These are phyloP conservation scores for Eristalis tenax DNA, from an alignment of 2,888 invertebrate species.

Conservation along the genomic window DNA sequence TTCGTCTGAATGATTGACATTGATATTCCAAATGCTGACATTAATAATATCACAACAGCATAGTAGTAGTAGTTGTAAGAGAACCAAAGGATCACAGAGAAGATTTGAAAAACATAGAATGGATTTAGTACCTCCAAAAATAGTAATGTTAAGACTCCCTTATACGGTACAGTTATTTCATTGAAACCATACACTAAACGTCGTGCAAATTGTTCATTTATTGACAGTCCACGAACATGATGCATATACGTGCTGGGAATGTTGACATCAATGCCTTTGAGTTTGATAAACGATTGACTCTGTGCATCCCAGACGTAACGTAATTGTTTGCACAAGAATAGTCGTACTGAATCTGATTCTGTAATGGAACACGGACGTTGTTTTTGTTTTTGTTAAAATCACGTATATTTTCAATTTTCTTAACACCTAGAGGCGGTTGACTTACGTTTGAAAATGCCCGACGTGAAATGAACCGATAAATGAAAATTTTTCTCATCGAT, in stretches of 20 bases:
- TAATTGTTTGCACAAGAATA: conserved; percentile 92
- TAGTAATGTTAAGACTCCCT: conserved; percentile 87
- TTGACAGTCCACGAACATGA: conserved; percentile 77
- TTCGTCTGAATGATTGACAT: conserved; percentile 92
- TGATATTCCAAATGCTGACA: conserved; percentile 92
- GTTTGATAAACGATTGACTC: conserved; percentile 85
- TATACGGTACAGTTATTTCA: conserved; percentile 91
- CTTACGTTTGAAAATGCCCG: conserved; percentile 80
- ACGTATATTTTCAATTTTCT: neutral
- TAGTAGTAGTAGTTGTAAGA: conserved; percentile 95
- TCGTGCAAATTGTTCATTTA: conserved; percentile 81
- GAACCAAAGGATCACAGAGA: conserved; percentile 94
- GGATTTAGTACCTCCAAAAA: conserved; percentile 94
- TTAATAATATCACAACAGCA: conserved; percentile 91
- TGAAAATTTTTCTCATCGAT: conserved; percentile 76
- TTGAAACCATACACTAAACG: conserved; percentile 91
- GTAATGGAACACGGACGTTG: neutral
- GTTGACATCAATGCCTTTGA: conserved; percentile 87
- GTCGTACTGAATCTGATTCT: conserved; percentile 84
- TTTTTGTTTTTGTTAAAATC: neutral
- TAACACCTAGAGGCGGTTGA: neutral
- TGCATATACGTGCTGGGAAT: conserved; percentile 79
- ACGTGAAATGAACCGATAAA: conserved; percentile 79
- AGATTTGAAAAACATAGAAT: conserved; percentile 97
- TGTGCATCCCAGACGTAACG: conserved; percentile 90